A percentile compares a stretch with the other conserved stretches of the same genome.
These are phyloP conservation scores for Sinocyclocheilus maitianheensis DNA, from an alignment of 2,113 vertebrate species.

Conservation along the genomic window DNA sequence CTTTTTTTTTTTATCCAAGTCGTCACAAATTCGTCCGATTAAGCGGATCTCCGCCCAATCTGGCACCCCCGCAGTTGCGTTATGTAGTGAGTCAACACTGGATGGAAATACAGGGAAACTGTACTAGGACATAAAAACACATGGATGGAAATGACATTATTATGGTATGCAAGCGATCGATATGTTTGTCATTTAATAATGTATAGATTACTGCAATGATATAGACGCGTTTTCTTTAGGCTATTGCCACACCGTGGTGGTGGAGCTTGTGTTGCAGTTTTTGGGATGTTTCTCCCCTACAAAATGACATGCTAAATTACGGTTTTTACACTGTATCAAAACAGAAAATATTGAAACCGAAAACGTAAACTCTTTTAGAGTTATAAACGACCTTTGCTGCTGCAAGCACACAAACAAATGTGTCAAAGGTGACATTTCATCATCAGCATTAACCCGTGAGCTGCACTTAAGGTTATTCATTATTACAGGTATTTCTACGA, in stretches of 20 bases:
- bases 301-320: background rate
- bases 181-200: background rate
- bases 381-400: background rate
- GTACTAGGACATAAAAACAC: background rate
- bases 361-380: background rate
- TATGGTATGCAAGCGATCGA: background rate
- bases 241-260: background rate
- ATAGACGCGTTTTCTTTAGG: background rate
- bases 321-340: background rate
- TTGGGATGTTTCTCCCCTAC: background rate
- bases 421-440: constrained; percentile 29
- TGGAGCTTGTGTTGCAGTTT: background rate
- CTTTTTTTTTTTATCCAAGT: too few relatives aligned
- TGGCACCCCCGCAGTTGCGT: background rate
- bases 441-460: background rate
- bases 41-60: background rate
- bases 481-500: background rate
- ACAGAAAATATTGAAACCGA: background rate
- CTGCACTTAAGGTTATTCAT: background rate
- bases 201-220: background rate
- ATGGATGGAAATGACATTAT: background rate
- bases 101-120: background rate
- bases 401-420: background rate
- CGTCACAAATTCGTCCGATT: background rate
- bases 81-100: background rate